Evolutionary conservation across 2,797 vertebrate genomes (phyloP).

Genomic region (Pygocentrus nattereri): DNA sequence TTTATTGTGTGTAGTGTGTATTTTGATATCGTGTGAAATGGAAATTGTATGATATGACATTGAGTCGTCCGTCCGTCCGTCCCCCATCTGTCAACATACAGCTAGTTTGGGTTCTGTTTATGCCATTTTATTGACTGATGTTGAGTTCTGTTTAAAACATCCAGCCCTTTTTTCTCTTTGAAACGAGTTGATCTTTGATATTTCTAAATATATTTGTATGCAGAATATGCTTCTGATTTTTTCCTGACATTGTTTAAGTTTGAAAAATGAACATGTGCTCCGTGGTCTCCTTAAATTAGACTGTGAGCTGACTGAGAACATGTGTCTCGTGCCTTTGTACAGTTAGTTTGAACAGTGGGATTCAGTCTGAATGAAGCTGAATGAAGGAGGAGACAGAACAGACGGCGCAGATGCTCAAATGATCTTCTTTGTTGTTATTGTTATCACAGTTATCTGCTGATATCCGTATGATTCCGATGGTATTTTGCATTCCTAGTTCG

Average conservation of each 20-base stretch:
- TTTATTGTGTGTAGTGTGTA: too few relatives aligned
- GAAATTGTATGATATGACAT: too few relatives aligned
- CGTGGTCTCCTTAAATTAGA: background rate
- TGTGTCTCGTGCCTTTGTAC: background rate
- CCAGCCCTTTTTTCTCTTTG: background rate
- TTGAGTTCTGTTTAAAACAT: background rate
- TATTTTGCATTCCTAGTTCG: too few relatives aligned
- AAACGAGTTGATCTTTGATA: background rate
- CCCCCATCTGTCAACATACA: background rate
- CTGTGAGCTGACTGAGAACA: background rate
- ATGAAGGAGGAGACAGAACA: background rate
- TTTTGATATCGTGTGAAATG: too few relatives aligned
- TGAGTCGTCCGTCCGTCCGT: too few relatives aligned
- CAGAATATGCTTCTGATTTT: background rate
- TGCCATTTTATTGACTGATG: background rate
- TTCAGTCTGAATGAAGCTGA: background rate
- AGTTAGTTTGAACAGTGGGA: conserved; percentile 14
- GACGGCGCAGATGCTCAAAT: background rate
- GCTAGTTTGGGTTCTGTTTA: background rate
- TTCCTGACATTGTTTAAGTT: background rate
- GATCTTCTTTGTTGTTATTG: too few relatives aligned
- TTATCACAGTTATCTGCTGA: too few relatives aligned
- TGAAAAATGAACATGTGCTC: background rate
- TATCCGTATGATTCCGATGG: too few relatives aligned
- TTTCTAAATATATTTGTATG: background rate